Percentiles rank a stretch among this genome's conserved stretches.
Evolutionary conservation across 2,888 invertebrate genomes (phyloP).

Genomic region (Mimachlamys varia): DNA sequence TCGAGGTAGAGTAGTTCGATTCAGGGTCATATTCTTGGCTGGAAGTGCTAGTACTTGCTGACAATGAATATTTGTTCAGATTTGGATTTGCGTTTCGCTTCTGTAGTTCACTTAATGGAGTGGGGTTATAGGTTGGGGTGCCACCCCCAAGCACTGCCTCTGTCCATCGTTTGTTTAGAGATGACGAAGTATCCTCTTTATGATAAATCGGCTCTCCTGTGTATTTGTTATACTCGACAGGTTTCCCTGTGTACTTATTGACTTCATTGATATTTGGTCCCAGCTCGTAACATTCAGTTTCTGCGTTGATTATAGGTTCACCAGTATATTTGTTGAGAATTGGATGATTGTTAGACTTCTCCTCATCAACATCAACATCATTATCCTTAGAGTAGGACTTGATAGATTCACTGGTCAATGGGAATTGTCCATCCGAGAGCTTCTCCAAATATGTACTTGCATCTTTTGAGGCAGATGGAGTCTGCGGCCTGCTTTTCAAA

Average conservation of each 20-base stretch:
- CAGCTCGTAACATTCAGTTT: not conserved
- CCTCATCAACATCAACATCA: not conserved
- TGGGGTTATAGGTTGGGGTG: conserved; percentile 72
- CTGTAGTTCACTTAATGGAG: conserved; percentile 67
- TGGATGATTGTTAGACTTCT: not conserved
- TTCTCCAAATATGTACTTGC: not conserved
- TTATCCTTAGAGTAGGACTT: not conserved
- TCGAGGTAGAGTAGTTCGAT: conserved; percentile 65
- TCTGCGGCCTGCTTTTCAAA: not conserved
- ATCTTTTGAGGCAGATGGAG: not conserved
- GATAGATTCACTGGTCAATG: conserved; percentile 24
- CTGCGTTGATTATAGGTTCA: conserved; percentile 12
- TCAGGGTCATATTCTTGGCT: conserved; percentile 74
- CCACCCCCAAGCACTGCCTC: conserved; percentile 52
- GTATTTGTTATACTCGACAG: conserved; percentile 50
- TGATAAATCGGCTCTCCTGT: conserved; percentile 48
- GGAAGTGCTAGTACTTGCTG: not conserved
- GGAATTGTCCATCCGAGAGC: conserved; percentile 13
- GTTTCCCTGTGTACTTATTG: conserved; percentile 44
- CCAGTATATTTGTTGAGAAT: conserved; percentile 46
- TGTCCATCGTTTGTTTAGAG: conserved; percentile 36
- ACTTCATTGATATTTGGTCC: not conserved
- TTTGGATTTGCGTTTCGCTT: conserved; percentile 55
- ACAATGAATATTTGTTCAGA: conserved; percentile 16
- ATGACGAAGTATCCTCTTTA: not conserved